Base-by-base conservation (phyloP, 2,888 invertebrate genomes). In the Patella depressa region DNA sequence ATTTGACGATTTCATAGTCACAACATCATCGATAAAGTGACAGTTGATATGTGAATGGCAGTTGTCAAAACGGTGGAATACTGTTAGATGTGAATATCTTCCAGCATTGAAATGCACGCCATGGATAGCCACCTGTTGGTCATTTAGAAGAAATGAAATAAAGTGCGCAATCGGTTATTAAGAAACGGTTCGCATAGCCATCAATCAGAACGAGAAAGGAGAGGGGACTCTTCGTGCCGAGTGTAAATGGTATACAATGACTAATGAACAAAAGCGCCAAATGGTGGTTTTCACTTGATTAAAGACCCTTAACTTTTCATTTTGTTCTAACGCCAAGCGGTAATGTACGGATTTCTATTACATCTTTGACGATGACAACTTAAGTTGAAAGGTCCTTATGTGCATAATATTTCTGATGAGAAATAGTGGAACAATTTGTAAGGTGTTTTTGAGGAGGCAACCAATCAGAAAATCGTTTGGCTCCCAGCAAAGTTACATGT, bases 251-350 rank as follows among this genome's bases (percentile, higher is more conserved):
- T 65, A 65, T 65, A 24, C 65, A 65, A 65, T 65, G 65, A 65
- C 24, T 65, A 12, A 24, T 24, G 65, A 24, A 65, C 65, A 65
- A 65, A 24, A 24, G 24, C 12, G 24, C 65, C 65, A 65, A 65
- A 65, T 65, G 65, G 19, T 65, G 14, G 2, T 65, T 65, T 65
- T 65, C 65, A 65, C 65, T 14, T 65, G 65, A 65, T 65, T 65
- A 65, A 65, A 65, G 65, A 65, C 65, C 24, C 24, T 65, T 65
- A 65, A 65, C 65, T 24, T 14, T 65, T 65, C 24, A 24, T 65
- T 65, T 65, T 65, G 65, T 65, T 65, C 65, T 65, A 24, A 65
- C 65, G 19, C 65, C 65, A 65, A 65, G 24, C 65, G 65, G 65
- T 65, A 24, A 65, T 65, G 65, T 65, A 65, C 65, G 11, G 65